These are phyloP conservation scores for Zophobas morio DNA, from an alignment of 1,140 invertebrate genomes.

Conservation along the genomic window DNA sequence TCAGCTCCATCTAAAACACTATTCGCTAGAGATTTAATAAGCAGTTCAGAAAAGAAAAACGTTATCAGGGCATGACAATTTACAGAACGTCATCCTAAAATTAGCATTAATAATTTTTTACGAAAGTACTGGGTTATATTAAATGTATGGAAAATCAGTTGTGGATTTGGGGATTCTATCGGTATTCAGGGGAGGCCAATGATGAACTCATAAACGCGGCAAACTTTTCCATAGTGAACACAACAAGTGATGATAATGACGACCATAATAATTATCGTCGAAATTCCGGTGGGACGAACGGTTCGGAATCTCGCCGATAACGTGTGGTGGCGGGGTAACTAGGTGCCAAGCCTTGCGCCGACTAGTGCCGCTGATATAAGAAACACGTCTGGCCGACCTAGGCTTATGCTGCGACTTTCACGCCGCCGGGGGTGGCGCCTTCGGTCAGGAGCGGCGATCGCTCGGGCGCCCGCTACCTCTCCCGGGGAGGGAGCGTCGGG, in stretches of 20 bases:
- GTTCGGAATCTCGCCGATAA: too few relatives aligned
- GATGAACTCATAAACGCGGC: constrained; percentile 60
- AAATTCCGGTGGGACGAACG: too few relatives aligned
- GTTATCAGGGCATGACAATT: constrained; percentile 62
- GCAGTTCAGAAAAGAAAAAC: constrained; percentile 62
- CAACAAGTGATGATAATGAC: constrained; percentile 33
- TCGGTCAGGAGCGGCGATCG: too few relatives aligned
- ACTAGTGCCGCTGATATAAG: too few relatives aligned
- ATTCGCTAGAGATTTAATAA: constrained; percentile 59
- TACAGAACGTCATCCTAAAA: constrained; percentile 63
- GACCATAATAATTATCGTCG: constrained; percentile 20
- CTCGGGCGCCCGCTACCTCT: too few relatives aligned
- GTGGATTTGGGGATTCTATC: constrained; percentile 65
- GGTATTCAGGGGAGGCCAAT: constrained; percentile 52
- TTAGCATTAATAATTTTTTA: constrained; percentile 63
- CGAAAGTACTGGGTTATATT: constrained; percentile 62
- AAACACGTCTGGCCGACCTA: too few relatives aligned
- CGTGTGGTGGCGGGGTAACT: too few relatives aligned
- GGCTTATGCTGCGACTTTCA: too few relatives aligned
- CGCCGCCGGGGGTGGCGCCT: too few relatives aligned
- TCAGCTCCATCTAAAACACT: constrained; percentile 55
- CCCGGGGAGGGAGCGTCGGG: too few relatives aligned
- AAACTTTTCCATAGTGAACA: constrained; percentile 55
- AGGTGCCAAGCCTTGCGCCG: too few relatives aligned
- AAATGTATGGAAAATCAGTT: constrained; percentile 65